Conservation (phyloP, 2,113 vertebrate genomes). For the Grammomys surdaster region DNA sequence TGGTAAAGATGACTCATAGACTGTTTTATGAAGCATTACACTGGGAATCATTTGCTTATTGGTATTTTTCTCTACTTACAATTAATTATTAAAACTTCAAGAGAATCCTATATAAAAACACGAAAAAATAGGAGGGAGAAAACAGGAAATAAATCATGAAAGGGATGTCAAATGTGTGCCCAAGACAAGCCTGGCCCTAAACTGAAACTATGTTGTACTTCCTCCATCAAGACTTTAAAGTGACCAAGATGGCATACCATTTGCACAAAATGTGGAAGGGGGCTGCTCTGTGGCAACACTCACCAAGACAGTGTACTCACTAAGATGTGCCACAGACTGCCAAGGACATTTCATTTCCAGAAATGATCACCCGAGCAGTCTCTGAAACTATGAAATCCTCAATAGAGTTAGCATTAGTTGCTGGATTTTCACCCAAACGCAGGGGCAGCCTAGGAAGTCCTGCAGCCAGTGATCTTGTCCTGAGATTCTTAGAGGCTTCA, state of each 20-base stretch:
- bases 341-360: neutral
- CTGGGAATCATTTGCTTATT: neutral
- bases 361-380: neutral
- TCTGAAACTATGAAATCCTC: neutral
- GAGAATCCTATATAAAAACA: neutral
- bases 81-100: neutral
- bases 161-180: neutral
- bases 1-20: neutral
- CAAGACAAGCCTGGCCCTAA: accelerated
- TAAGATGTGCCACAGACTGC: neutral
- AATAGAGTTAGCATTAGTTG: neutral
- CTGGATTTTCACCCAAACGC: neutral
- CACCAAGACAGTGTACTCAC: accelerated
- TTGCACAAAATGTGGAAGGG: no score
- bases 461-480: neutral
- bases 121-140: neutral
- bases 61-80: neutral
- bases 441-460: neutral
- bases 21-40: neutral
- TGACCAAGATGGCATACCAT: neutral
- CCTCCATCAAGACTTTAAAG: neutral
- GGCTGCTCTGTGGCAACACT: accelerated
- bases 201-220: neutral
- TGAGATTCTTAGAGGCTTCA: neutral
- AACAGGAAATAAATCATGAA: neutral